Evolutionary conservation across 2,113 vertebrate genomes (phyloP).

Genomic region (Passer montanus): DNA sequence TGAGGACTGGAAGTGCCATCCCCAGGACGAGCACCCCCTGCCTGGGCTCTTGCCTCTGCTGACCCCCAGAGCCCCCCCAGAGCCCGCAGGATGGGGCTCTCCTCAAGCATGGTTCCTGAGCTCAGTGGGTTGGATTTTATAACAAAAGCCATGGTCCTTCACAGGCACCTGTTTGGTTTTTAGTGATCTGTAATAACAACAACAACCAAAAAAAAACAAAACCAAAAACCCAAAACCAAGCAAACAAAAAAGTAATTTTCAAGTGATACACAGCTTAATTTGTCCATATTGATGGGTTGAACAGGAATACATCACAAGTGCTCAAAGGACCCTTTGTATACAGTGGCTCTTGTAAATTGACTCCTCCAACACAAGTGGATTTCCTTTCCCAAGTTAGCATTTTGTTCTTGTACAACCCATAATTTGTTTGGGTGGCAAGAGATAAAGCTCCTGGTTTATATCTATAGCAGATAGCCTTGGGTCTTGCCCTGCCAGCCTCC

Average conservation of each 20-base stretch:
- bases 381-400: background rate
- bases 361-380: background rate
- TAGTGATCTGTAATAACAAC: background rate
- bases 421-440: background rate
- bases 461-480: background rate
- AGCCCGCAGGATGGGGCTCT: background rate
- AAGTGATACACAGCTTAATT: background rate
- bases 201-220: background rate
- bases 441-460: background rate
- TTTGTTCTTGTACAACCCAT: background rate
- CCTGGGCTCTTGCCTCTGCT: background rate
- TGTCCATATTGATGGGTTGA: background rate
- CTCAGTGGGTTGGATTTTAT: background rate
- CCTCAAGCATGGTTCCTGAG: rapidly evolving
- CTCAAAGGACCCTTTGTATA: background rate
- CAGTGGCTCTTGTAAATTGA: background rate
- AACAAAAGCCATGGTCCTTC: background rate
- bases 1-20: rapidly evolving
- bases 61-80: rapidly evolving
- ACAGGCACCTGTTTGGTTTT: background rate
- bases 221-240: no score
- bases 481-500: background rate
- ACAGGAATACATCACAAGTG: background rate
- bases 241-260: background rate
- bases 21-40: background rate